Evolutionary conservation across 2,113 vertebrate genomes (phyloP), one percentile per base, ranked within the genome.

Genomic region (Machaerirhynchus nigripectus): DNA sequence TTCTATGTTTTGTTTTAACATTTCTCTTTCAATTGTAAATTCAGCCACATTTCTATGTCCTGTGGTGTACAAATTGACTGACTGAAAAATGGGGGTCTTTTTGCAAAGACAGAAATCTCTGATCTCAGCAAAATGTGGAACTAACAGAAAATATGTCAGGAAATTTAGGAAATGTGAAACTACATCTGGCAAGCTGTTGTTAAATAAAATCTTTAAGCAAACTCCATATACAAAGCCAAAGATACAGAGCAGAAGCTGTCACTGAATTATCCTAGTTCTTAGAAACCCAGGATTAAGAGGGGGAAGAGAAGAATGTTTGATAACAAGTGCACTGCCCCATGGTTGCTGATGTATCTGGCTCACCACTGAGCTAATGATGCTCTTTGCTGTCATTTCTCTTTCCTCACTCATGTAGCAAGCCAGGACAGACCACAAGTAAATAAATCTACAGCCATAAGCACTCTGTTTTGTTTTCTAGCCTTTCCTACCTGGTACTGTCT

Each of bases 21-120:
- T 75, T 95, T 55, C 26, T 78, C 49, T 57, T 65, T 42, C 40
- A 15, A 9, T 60, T 87, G 31, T 89, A 76, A 95, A 71, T 20
- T 68, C 75, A 78, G 11, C 21, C 44, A 59, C 33, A 64, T 75
- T 94, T 95, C 37, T 63, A 16, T 33, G 55, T 91, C 61, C 13
- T 76, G 9, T 59, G 44, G 6, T 24, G 21, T 69, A 64, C 10
- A 87, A 73, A 94, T 84, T 75, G 28, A 65, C 11, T 73, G 2
- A 1, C 22, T 69, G 42, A n/a, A 61, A 49, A n/a, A 24, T 30
- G 7, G 6, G 3, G 5, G 0, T 0, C 53, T 60, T 88, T 85
- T 67, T 82, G 4, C 4, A 27, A 30, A 75, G 13, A 56, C 30
- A 77, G 39, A 80, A 95, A 40, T 65, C 18, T 80, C 7, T 87